Percentiles rank a stretch among this genome's conserved stretches.
Evolutionary conservation across 2,888 invertebrate genomes (phyloP).

Genomic region (Diarsia mendica): DNA sequence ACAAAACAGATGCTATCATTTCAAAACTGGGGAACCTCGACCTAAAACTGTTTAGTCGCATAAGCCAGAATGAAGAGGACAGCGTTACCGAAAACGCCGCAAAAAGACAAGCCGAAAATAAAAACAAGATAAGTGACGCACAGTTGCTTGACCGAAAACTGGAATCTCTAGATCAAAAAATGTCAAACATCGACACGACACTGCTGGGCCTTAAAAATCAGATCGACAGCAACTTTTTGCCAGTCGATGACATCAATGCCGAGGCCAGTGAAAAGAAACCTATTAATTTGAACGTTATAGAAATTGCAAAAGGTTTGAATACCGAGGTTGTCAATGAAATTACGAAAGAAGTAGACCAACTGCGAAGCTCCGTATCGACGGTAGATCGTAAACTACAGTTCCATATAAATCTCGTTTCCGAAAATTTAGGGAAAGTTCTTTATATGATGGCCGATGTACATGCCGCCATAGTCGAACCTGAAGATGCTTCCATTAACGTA

Average conservation of each 20-base stretch:
- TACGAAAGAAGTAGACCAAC: conserved; percentile 94
- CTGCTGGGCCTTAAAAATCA: conserved; percentile 94
- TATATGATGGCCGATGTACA: conserved; percentile 95
- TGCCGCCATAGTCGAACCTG: conserved; percentile 95
- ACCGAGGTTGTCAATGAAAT: conserved; percentile 95
- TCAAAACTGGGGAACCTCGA: conserved; percentile 94
- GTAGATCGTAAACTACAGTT: conserved; percentile 96
- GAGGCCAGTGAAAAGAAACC: conserved; percentile 97
- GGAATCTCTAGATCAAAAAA: conserved; percentile 94
- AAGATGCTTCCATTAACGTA: conserved; percentile 88
- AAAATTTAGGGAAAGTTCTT: conserved; percentile 94
- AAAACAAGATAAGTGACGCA: conserved; percentile 78
- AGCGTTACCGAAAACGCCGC: conserved; percentile 78
- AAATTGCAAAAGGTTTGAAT: conserved; percentile 95
- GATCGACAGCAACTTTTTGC: conserved; percentile 95
- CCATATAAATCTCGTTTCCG: conserved; percentile 95
- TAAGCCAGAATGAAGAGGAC: conserved; percentile 81
- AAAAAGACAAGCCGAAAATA: conserved; percentile 68
- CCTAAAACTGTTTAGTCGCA: conserved; percentile 92
- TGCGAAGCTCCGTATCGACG: conserved; percentile 94
- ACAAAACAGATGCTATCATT: conserved; percentile 95
- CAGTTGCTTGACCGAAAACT: conserved; percentile 92
- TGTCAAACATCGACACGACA: conserved; percentile 95
- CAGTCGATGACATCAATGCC: conserved; percentile 95
- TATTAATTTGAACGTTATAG: conserved; percentile 95